Conservation (phyloP, 2,888 invertebrate species). For the Lasioglossum lativentre region DNA sequence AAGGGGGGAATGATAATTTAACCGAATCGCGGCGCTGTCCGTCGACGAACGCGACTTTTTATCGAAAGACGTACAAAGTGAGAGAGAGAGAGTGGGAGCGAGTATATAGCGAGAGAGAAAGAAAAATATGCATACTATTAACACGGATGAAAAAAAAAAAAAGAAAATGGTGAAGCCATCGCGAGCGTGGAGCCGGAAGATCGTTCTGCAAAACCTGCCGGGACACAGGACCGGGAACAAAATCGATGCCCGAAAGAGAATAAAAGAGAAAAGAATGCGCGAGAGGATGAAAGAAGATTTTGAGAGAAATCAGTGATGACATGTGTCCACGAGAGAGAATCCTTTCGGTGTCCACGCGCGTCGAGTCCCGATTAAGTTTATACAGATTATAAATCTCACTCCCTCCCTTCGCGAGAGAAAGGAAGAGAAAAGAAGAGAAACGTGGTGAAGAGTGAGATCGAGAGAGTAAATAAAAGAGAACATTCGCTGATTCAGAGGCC, state of each 20-base stretch:
- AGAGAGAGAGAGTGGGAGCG: slow-evolving; percentile 58
- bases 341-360: slow-evolving; percentile 71
- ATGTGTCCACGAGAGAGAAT: slow-evolving; percentile 32
- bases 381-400: slow-evolving; percentile 78
- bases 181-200: slow-evolving; percentile 56
- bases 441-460: not conserved
- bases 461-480: not conserved
- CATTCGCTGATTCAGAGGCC: slow-evolving; percentile 2
- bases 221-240: not conserved
- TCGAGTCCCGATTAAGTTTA: slow-evolving; percentile 82
- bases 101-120: slow-evolving; percentile 11
- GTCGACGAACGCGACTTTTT: slow-evolving; percentile 60
- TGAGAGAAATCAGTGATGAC: not conserved
- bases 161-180: slow-evolving; percentile 26
- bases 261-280: not conserved
- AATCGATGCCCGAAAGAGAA: not conserved
- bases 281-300: not conserved
- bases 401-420: slow-evolving; percentile 54
- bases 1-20: slow-evolving; percentile 29
- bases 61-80: slow-evolving; percentile 75
- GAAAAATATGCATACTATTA: slow-evolving; percentile 66
- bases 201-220: not conserved
- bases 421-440: not conserved
- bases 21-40: slow-evolving; percentile 62
- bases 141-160: slow-evolving; percentile 32